These are phyloP conservation scores for Trachemys scripta DNA, from an alignment of 2,113 vertebrate genomes.

Conservation along the genomic window DNA sequence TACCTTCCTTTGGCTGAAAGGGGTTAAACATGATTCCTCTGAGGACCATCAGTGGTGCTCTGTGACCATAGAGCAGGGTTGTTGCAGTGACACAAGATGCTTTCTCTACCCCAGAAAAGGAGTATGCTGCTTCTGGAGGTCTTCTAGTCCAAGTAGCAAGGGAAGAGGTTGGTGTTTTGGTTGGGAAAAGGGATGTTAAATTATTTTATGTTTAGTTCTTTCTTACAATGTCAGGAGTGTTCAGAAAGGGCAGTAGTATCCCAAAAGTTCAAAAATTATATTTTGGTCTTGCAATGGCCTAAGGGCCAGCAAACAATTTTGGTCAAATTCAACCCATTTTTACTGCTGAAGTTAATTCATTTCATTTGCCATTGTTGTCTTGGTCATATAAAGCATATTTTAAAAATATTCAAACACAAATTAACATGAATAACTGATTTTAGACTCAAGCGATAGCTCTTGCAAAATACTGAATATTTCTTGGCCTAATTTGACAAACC, in stretches of 20 bases:
- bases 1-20: conserved; percentile 33
- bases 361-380: conserved; percentile 17
- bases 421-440: conserved; percentile 34
- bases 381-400: conserved; percentile 43
- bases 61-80: background rate
- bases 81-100: background rate
- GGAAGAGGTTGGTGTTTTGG: background rate
- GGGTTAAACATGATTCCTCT: conserved; percentile 14
- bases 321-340: conserved; percentile 2
- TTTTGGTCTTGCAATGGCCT: background rate
- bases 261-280: background rate
- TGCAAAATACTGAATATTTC: conserved; percentile 40
- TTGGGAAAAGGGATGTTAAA: background rate
- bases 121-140: background rate
- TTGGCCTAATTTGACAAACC: conserved; percentile 71
- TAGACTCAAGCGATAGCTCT: conserved; percentile 24
- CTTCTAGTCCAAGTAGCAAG: conserved; percentile 31
- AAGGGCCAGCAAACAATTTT: conserved; percentile 22
- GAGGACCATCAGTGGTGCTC: background rate
- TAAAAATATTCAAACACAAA: conserved; percentile 20
- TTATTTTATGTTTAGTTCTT: background rate
- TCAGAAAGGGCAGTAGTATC: background rate
- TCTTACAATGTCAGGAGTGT: background rate
- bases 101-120: background rate
- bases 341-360: conserved; percentile 33